A percentile compares a stretch with the other conserved stretches of the same genome.
Conservation (phyloP, 2,797 vertebrate species). For the Alouatta caraya region DNA sequence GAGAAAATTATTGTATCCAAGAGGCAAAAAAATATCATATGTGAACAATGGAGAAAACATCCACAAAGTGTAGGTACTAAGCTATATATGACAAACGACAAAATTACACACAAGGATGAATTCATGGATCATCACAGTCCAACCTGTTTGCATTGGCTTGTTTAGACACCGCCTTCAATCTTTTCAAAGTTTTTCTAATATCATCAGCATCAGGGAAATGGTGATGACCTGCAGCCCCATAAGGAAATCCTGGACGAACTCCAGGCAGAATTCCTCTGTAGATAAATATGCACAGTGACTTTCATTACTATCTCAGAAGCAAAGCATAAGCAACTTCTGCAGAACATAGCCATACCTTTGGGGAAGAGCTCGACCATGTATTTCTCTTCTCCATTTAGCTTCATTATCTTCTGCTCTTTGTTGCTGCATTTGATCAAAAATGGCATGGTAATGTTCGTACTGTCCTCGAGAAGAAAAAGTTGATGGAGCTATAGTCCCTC, state of each 20-base stretch:
- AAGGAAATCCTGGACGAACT: conserved; percentile 85
- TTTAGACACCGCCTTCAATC: conserved; percentile 88
- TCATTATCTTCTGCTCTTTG: conserved; percentile 84
- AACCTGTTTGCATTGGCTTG: conserved; percentile 84
- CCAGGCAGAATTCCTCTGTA: conserved; percentile 83
- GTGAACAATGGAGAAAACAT: conserved; percentile 54
- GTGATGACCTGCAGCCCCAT: conserved; percentile 81
- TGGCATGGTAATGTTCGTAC: conserved; percentile 89
- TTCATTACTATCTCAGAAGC: conserved; percentile 74
- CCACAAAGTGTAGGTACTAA: conserved; percentile 49
- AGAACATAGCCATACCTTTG: conserved; percentile 81
- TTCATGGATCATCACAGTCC: conserved; percentile 67
- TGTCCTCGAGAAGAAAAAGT: conserved; percentile 82
- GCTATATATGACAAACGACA: conserved; percentile 67
- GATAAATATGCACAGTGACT: conserved; percentile 80
- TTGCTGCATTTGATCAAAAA: conserved; percentile 90
- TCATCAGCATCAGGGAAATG: conserved; percentile 83
- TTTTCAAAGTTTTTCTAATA: conserved; percentile 90
- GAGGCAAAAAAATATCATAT: conserved; percentile 59
- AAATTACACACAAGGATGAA: conserved; percentile 74
- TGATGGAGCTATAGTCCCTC: conserved; percentile 82
- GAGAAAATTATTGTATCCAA: conserved; percentile 30
- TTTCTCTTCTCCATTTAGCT: conserved; percentile 71
- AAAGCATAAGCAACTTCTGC: conserved; percentile 37
- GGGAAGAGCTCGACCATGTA: conserved; percentile 60